A percentile compares a stretch with the other conserved stretches of the same genome.
These are phyloP conservation scores for Tetragonula carbonaria DNA, from an alignment of 2,888 invertebrate genomes.

Conservation along the genomic window DNA sequence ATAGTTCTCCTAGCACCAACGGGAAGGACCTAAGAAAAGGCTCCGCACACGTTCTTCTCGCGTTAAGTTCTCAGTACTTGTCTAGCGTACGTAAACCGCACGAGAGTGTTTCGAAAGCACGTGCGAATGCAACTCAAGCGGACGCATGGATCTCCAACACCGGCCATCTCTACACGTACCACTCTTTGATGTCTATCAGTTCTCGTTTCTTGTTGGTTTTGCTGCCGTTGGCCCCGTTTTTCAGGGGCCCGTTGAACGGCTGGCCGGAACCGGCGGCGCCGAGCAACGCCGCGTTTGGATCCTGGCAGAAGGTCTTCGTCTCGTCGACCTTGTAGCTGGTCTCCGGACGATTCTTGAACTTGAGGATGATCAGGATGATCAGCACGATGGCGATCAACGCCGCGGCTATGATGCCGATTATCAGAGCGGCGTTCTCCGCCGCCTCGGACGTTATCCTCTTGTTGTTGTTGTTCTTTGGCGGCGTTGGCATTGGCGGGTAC, in stretches of 20 bases:
- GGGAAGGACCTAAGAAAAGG: slow-evolving; percentile 28
- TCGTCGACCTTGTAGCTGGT: slow-evolving; percentile 97
- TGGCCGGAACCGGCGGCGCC: slow-evolving; percentile 85
- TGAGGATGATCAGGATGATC: slow-evolving; percentile 94
- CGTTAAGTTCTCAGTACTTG: slow-evolving; percentile 15
- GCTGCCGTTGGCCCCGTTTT: slow-evolving; percentile 78
- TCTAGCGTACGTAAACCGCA: slow-evolving; percentile 13
- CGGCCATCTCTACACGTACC: slow-evolving; percentile 92
- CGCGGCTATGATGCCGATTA: slow-evolving; percentile 95
- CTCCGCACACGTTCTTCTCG: slow-evolving; percentile 12
- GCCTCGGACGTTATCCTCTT: slow-evolving; percentile 88
- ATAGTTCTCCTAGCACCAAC: slow-evolving; percentile 26
- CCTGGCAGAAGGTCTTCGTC: slow-evolving; percentile 90
- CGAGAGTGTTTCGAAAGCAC: slow-evolving; percentile 24
- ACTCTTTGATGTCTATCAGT: slow-evolving; percentile 97
- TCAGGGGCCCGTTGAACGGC: slow-evolving; percentile 82
- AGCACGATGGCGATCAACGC: slow-evolving; percentile 95
- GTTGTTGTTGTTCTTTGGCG: slow-evolving; percentile 82
- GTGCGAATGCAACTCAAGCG: slow-evolving; percentile 16
- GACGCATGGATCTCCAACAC: slow-evolving; percentile 10
- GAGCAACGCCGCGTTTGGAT: slow-evolving; percentile 91
- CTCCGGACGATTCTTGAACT: slow-evolving; percentile 93
- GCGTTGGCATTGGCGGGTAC: slow-evolving; percentile 81
- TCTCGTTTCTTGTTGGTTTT: slow-evolving; percentile 89
- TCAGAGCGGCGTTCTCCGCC: slow-evolving; percentile 90